Evolutionary conservation across 2,888 invertebrate species (phyloP).

Genomic region (Chrysina gloriosa): DNA sequence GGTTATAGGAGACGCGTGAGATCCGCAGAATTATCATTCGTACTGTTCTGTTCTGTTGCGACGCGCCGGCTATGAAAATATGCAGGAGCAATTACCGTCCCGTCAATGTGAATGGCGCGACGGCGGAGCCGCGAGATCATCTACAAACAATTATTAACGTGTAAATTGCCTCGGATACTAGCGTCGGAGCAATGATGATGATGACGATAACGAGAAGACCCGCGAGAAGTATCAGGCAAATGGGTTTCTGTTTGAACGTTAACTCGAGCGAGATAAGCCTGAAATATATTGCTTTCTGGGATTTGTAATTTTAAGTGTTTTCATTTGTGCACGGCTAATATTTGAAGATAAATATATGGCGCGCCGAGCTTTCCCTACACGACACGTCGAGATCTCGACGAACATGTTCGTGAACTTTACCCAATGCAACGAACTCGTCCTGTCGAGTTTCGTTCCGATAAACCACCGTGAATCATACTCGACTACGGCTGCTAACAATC

Average conservation of each 20-base stretch:
- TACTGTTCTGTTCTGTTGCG: conserved; percentile 1
- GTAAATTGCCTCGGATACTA: conserved; percentile 28
- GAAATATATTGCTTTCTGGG: conserved; percentile 35
- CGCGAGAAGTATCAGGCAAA: conserved; percentile 15
- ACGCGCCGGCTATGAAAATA: conserved; percentile 1
- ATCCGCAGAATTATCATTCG: conserved; percentile 25
- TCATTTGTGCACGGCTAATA: conserved; percentile 31
- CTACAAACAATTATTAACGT: conserved; percentile 35
- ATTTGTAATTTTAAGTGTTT: conserved; percentile 38
- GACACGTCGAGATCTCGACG: background rate
- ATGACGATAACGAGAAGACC: conserved; percentile 21
- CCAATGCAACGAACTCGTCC: conserved; percentile 1
- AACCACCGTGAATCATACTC: too few relatives aligned
- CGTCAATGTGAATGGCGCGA: background rate
- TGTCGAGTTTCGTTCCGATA: conserved; percentile 1
- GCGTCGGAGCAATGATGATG: background rate
- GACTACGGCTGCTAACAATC: too few relatives aligned
- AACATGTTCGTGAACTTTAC: conserved; percentile 4
- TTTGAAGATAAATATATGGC: conserved; percentile 24
- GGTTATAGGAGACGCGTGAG: conserved; percentile 14
- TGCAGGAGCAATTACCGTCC: conserved; percentile 17
- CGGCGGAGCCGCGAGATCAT: conserved; percentile 12
- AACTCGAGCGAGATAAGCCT: conserved; percentile 16
- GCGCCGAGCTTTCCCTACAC: background rate
- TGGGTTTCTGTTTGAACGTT: conserved; percentile 27